Base-by-base conservation (phyloP, 2,888 invertebrate genomes). In the Baccha elongata region DNA sequence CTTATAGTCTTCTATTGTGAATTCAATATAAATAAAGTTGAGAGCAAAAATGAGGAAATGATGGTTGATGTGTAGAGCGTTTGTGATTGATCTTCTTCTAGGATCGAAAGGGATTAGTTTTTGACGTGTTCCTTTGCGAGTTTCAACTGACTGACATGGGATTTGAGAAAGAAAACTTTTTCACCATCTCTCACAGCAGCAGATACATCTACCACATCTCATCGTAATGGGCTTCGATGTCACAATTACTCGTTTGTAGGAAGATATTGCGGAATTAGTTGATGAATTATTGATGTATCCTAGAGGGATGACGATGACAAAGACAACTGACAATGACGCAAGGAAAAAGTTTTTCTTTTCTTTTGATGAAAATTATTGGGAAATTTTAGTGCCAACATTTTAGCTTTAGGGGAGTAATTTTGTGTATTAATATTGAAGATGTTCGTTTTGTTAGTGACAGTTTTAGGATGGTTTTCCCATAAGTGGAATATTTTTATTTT, bases 11-110 rank as follows among this genome's bases (percentile, higher is more conserved):
- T 58, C 17, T 48, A 58, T 46, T 64, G 53, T 58, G 50, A 67
- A 50, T 65, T 46, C 52, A 73, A 29, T 29, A 44, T 55, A 32
- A 44, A 53, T 55, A 32, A 55, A 58, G 58, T 58, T 17, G 42
- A 55, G 29, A 29, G 21, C 13, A 15, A 15, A 50, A 21, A n/a
- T 5, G 11, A 4, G 0, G n/a, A 7, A 11, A 13, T 55, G 37
- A 37, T 55, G 60, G 10, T 42, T 44, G 42, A 60, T 44, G 58
- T 58, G 58, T 40, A 60, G 44, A 11, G 29, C 26, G 44, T 29
- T 60, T 60, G 44, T 71, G 81, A 76, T 81, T 81, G 81, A 71
- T 76, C 74, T 75, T 64, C 55, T 40, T 69, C 35, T 26, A 55
- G 71, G 62, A 60, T 75, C 46, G 75, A 69, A 65, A 60, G 58